Evolutionary conservation across 64 coral and sea anemone species (phyloP), one percentile per base, ranked within the genome.

Genomic region (Montipora efflorescens): DNA sequence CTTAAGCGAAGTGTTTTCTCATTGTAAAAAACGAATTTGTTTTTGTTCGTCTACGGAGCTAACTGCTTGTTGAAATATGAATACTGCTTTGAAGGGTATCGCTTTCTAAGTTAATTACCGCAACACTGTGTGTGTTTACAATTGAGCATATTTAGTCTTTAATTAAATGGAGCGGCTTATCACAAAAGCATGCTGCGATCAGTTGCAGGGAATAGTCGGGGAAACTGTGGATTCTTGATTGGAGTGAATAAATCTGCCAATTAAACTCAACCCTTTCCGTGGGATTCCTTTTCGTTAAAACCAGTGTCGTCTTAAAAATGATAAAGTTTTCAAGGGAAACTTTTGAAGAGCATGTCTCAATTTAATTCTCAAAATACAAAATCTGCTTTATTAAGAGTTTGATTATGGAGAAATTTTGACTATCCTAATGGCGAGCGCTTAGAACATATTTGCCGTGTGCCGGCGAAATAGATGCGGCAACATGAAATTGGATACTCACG

Each of bases 401-500:
- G 76, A 88, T 89, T 97, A 93, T 36, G 36, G 36, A 36, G 36
- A 79, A 88, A 74, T 87, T 81, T 91, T 74, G 58, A 43, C 77
- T 95, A 79, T 83, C 68, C 48, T 20, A 12, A 67, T 50, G 46
- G 10, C 55, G 70, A 49, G 80, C 53, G 53, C 36, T 57, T 8
- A 57, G 53, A 8, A 57, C 53, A 8, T 57, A 11, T 57, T 36
- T 36, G 36, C 36, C 36, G 36, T 67, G 79, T 80, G 87, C 92
- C 89, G 70, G 87, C 61, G 49, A 48, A 80, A 83, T 90, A 77
- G 52, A 57, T 36, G 36, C 36, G 36, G 36, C 36, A 36, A 36
- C 36, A 36, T 36, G 36, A 94, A 89, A 69, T 61, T 77, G 50
- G 44, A 61, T 89, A 99, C 98, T 99, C 89, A 99, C 98, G 89